Evolutionary conservation across 2,113 vertebrate species (phyloP).

Genomic region (Trinectes maculatus): DNA sequence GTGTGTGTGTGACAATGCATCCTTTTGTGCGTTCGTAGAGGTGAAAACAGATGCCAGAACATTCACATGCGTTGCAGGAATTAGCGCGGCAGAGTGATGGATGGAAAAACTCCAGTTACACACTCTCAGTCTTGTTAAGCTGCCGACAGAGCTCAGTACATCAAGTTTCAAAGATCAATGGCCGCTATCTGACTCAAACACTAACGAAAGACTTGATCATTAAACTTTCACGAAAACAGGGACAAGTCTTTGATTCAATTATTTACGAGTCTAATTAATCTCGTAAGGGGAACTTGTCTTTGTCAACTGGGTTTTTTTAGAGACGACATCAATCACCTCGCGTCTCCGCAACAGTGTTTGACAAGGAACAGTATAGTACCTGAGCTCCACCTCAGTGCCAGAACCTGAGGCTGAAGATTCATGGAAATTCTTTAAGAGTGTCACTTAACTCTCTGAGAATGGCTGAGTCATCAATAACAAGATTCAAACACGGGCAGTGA

Average conservation of each 20-base stretch:
- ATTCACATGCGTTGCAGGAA: constrained; percentile 9
- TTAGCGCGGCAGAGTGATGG: constrained; percentile 35
- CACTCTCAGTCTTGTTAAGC: constrained; percentile 61
- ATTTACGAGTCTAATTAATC: constrained; percentile 82
- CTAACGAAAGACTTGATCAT: constrained; percentile 74
- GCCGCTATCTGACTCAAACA: constrained; percentile 71
- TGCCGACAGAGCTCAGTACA: constrained; percentile 69
- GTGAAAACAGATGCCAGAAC: constrained; percentile 39
- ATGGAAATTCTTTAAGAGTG: constrained; percentile 56
- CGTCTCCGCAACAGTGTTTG: constrained; percentile 56
- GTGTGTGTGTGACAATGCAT: constrained; percentile 22
- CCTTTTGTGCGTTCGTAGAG: constrained; percentile 29
- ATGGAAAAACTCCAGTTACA: constrained; percentile 49
- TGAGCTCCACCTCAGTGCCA: constrained; percentile 49
- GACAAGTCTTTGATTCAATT: constrained; percentile 77
- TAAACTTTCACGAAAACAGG: constrained; percentile 76
- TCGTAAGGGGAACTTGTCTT: constrained; percentile 61
- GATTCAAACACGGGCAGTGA: constrained; percentile 17
- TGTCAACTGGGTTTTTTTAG: constrained; percentile 51
- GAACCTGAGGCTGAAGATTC: constrained; percentile 51
- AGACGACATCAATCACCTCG: constrained; percentile 64
- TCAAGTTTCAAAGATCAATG: constrained; percentile 75
- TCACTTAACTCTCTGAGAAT: constrained; percentile 28
- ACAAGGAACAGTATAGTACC: constrained; percentile 66
- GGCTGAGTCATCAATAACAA: constrained; percentile 38